These are phyloP conservation scores for Eupithecia vulgata DNA, from an alignment of 2,888 invertebrate species.

Conservation along the genomic window DNA sequence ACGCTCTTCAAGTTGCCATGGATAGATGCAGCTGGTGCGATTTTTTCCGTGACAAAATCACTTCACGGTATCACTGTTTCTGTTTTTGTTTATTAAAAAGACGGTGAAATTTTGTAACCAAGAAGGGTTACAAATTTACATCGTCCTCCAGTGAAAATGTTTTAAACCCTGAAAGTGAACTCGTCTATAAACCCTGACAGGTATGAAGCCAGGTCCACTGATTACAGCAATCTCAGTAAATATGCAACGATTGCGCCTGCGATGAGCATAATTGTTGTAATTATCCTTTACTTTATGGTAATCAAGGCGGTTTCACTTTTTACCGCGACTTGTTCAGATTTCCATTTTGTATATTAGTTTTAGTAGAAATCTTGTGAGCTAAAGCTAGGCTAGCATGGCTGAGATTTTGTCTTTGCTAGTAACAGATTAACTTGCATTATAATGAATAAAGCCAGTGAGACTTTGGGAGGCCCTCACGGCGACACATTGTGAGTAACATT, in stretches of 20 bases:
- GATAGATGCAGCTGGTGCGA: too few relatives aligned
- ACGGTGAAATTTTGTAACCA: too few relatives aligned
- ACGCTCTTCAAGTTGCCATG: too few relatives aligned
- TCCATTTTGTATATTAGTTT: slow-evolving; percentile 21
- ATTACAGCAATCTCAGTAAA: slow-evolving; percentile 35
- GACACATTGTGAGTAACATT: too few relatives aligned
- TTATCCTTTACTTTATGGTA: slow-evolving; percentile 40
- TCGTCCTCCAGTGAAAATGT: background rate
- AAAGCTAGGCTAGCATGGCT: background rate
- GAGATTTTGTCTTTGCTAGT: too few relatives aligned
- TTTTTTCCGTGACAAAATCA: too few relatives aligned
- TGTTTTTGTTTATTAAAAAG: too few relatives aligned
- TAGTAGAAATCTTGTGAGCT: slow-evolving; percentile 1
- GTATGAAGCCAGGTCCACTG: slow-evolving; percentile 18
- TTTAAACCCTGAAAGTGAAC: background rate
- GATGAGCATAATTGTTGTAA: slow-evolving; percentile 40
- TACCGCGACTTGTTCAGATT: slow-evolving; percentile 26
- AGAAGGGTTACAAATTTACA: too few relatives aligned
- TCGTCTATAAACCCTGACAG: slow-evolving; percentile 4
- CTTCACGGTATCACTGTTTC: too few relatives aligned
- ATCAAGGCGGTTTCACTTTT: slow-evolving; percentile 42
- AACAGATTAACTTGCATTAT: background rate
- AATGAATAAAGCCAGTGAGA: too few relatives aligned
- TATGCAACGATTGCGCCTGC: slow-evolving; percentile 39
- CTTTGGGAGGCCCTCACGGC: background rate